Percentiles rank a stretch among this genome's conserved stretches.
Conservation (phyloP, 2,113 vertebrate species). For the Bettongia penicillata region DNA sequence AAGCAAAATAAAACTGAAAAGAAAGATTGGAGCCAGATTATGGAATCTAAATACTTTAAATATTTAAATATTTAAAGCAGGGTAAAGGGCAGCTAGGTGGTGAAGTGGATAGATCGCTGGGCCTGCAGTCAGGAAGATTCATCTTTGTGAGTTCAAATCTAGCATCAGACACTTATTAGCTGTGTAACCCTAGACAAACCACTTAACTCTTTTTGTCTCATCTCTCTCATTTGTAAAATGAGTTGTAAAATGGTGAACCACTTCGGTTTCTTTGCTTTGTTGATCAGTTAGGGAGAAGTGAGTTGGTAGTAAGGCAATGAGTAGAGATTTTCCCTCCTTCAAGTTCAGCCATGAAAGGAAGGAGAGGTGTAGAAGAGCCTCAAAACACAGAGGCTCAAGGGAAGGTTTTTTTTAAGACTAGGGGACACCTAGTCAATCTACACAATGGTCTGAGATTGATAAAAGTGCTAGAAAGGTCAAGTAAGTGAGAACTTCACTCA, state of each 20-base stretch:
- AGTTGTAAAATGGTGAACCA: background rate
- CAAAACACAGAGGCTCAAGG: background rate
- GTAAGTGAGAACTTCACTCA: background rate
- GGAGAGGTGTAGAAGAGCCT: background rate
- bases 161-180: background rate
- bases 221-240: too few species aligned
- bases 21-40: background rate
- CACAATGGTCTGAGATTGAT: background rate
- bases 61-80: too few species aligned
- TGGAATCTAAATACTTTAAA: background rate
- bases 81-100: background rate
- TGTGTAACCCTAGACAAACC: background rate
- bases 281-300: background rate
- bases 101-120: fast-evolving
- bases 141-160: background rate
- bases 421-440: background rate
- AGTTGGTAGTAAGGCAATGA: background rate
- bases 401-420: background rate
- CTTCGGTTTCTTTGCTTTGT: background rate
- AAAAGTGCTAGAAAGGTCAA: background rate
- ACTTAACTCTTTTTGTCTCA: background rate
- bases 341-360: background rate
- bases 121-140: background rate
- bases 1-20: background rate
- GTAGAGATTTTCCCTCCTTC: background rate